Evolutionary conservation across 2,888 invertebrate species (phyloP).

Genomic region (Ctenicera cuprea): DNA sequence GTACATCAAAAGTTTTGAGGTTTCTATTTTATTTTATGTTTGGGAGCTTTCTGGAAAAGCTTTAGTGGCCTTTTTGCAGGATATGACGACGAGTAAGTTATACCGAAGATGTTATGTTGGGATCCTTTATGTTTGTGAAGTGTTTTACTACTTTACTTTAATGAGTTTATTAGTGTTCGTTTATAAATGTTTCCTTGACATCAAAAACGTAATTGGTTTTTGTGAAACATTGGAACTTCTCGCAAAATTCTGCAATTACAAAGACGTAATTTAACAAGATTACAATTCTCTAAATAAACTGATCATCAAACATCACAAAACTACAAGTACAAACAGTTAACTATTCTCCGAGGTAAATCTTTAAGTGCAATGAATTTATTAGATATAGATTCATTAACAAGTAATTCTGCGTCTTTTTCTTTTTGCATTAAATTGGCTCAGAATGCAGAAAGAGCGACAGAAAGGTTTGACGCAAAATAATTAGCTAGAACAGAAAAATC

Average conservation of each 20-base stretch:
- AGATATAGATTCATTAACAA: too few species aligned
- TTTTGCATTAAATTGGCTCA: slow-evolving; percentile 55
- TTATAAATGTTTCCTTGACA: too few species aligned
- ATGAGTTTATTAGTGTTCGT: too few species aligned
- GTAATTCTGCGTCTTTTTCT: too few species aligned
- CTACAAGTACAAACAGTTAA: too few species aligned
- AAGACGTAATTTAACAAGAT: too few species aligned
- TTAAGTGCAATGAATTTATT: too few species aligned
- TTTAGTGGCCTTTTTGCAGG: slow-evolving; percentile 35
- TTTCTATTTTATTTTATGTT: slow-evolving; percentile 60
- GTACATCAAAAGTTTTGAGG: slow-evolving; percentile 65
- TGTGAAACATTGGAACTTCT: too few species aligned
- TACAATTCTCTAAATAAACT: too few species aligned
- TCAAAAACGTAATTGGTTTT: too few species aligned
- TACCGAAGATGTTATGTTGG: slow-evolving; percentile 23
- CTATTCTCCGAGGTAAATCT: not conserved
- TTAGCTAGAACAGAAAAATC: slow-evolving; percentile 70
- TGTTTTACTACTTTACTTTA: slow-evolving; percentile 11
- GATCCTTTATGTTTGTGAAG: slow-evolving; percentile 43
- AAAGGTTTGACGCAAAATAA: slow-evolving; percentile 70
- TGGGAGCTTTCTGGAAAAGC: slow-evolving; percentile 42
- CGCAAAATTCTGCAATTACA: too few species aligned
- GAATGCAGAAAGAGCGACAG: slow-evolving; percentile 66
- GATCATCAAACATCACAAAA: too few species aligned
- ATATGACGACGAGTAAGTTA: slow-evolving; percentile 24